Evolutionary conservation across 1,140 invertebrate genomes (phyloP).

Genomic region (Sitobion miscanthi): DNA sequence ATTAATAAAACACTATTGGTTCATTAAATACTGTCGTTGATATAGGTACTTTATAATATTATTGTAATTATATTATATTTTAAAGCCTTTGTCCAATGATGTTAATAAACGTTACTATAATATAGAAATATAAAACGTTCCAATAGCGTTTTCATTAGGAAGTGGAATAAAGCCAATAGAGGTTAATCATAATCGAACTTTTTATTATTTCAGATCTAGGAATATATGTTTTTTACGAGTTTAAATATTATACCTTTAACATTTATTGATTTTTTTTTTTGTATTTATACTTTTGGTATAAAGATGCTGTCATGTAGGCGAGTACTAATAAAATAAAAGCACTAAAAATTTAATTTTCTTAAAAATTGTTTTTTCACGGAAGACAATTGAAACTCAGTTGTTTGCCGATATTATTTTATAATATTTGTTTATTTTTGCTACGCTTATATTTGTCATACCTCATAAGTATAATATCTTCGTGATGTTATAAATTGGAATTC

Average conservation of each 20-base stretch:
- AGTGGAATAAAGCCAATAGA: not conserved
- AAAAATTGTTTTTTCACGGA: not conserved
- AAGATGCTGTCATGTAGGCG: not conserved
- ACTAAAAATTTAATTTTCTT: slow-evolving; percentile 2
- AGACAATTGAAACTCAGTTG: not conserved
- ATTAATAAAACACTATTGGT: too few species aligned
- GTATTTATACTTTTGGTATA: not conserved
- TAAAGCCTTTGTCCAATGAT: not conserved
- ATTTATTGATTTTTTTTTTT: slow-evolving; percentile 15
- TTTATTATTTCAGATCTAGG: not conserved
- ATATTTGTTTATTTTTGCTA: not conserved
- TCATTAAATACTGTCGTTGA: not conserved
- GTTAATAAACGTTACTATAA: not conserved
- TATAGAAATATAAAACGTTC: not conserved
- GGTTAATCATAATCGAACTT: not conserved
- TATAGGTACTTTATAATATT: not conserved
- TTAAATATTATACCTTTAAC: not conserved
- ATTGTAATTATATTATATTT: not conserved
- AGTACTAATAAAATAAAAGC: not conserved
- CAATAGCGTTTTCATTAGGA: not conserved
- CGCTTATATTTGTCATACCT: not conserved
- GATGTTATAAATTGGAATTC: not conserved
- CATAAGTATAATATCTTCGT: not conserved
- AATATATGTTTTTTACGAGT: slow-evolving; percentile 11
- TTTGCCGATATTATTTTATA: not conserved